These are phyloP conservation scores for Pelodytes ibericus DNA, from an alignment of 2,797 vertebrate species.

Conservation along the genomic window DNA sequence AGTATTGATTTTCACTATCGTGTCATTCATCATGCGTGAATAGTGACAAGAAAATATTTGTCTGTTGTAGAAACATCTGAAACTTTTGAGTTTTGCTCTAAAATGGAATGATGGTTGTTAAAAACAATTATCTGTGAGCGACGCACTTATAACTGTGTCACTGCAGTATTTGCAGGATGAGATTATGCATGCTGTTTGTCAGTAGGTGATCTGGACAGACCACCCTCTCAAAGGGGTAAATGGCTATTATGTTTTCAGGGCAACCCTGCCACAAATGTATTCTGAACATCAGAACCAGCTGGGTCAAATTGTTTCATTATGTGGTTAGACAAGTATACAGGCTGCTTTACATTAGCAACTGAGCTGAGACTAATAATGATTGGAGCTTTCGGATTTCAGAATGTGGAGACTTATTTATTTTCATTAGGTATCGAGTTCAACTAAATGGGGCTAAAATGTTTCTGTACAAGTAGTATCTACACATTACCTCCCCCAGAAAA, in stretches of 20 bases:
- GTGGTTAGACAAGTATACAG: background rate
- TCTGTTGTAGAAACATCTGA: too few relatives aligned
- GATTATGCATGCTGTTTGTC: slow-evolving; percentile 2
- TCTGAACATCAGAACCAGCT: slow-evolving; percentile 18
- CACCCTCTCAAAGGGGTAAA: slow-evolving; percentile 1
- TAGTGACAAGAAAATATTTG: too few relatives aligned
- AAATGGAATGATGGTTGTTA: background rate
- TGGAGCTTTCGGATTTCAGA: too few relatives aligned
- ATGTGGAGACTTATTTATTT: too few relatives aligned
- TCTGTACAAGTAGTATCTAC: too few relatives aligned
- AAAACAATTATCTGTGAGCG: background rate
- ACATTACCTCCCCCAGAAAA: background rate
- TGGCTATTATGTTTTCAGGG: slow-evolving; percentile 12
- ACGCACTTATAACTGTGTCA: background rate
- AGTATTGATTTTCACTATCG: too few relatives aligned
- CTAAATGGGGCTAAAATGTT: too few relatives aligned
- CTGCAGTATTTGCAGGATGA: background rate
- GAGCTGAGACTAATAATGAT: slow-evolving; percentile 6
- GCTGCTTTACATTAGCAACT: slow-evolving; percentile 42
- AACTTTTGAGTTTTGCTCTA: too few relatives aligned
- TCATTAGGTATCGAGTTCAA: too few relatives aligned
- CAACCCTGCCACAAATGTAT: slow-evolving; percentile 12
- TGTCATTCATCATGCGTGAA: too few relatives aligned
- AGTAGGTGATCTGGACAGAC: slow-evolving; percentile 15
- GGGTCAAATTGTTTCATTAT: slow-evolving; percentile 23